Base-by-base conservation (phyloP, 1,140 invertebrate genomes). In the Drosophila saltans region DNA sequence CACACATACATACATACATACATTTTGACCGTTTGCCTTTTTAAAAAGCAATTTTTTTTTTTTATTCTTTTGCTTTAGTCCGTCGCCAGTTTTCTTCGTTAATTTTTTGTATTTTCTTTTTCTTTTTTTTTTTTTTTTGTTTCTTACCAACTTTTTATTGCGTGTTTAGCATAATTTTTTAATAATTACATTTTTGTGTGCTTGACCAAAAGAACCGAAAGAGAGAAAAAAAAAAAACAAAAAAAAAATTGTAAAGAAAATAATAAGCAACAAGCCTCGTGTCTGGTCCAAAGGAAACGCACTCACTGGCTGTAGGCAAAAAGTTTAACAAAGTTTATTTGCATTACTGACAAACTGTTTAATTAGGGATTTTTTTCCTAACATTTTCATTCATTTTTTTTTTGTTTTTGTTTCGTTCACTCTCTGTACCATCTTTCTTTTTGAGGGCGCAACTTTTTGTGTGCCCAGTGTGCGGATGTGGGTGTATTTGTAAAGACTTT, bases 101-200 rank as follows among this genome's bases (percentile, higher is more conserved):
- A 77, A 77, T 85, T 69, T 76, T 73, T 80, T 86, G 79, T 16
- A 16, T 16, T 16, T 16, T 16, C 16, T 16, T 16, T 16, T 16
- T 16, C 16, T 16, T 16, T 75, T 79, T 80, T 80, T 72, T 72
- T 79, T 80, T 36, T 36, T 73, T 80, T 86, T 82, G 75, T 82
- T 80, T 80, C 76, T 79, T 83, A 89, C 72, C 83, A 86, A 86
- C 70, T 86, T 86, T 86, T 86, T 89, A 86, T 86, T 88, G 83
- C 83, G 83, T 86, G 83, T 89, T 88, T 88, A 89, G 84, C 84
- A 88, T 88, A 88, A 88, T 88, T 88, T 89, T 88, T 88, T 88
- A 88, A 88, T 88, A 88, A 88, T 88, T 88, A 89, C 84, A 88
- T 88, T 88, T 88, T 89, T 89, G 80, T 88, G 84, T 80, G 82